These are phyloP conservation scores for Pararge aegeria DNA, from an alignment of 1,140 invertebrate species.

Conservation along the genomic window DNA sequence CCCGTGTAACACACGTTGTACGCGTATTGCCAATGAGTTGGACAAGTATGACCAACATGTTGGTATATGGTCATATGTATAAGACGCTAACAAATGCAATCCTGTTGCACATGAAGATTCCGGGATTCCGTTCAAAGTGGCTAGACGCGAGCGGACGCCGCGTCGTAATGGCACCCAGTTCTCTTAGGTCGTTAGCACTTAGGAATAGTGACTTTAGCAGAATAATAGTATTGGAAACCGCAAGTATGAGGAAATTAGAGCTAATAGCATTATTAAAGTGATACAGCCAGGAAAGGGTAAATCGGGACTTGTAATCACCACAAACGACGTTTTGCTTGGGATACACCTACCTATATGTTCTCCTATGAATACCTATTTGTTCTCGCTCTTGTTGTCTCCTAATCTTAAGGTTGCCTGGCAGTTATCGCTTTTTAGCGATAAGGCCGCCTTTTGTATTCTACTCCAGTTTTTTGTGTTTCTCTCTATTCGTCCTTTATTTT, in stretches of 20 bases:
- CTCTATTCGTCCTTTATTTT: too few species aligned
- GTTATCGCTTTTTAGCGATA: too few species aligned
- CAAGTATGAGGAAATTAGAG: constrained; percentile 26
- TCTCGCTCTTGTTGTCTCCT: too few species aligned
- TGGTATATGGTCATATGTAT: too few species aligned
- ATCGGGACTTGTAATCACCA: background rate
- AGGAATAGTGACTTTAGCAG: constrained; percentile 20
- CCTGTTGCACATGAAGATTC: background rate
- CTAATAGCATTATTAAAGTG: constrained; percentile 16
- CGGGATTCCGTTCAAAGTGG: constrained; percentile 14
- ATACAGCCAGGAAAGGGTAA: background rate
- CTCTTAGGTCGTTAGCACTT: constrained; percentile 25
- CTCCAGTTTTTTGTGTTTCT: too few species aligned
- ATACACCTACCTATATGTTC: too few species aligned
- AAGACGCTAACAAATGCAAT: background rate
- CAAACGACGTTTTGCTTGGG: too few species aligned
- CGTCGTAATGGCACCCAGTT: constrained; percentile 16
- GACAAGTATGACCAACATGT: background rate
- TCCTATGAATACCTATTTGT: too few species aligned
- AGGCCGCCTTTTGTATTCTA: too few species aligned
- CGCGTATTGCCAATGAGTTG: background rate
- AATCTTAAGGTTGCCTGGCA: too few species aligned
- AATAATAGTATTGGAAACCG: constrained; percentile 24
- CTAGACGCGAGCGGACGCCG: background rate
- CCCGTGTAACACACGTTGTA: too few species aligned